Evolutionary conservation across 2,797 vertebrate genomes (phyloP), one percentile per base, ranked within the genome.

Genomic region (Remorina albescens): DNA sequence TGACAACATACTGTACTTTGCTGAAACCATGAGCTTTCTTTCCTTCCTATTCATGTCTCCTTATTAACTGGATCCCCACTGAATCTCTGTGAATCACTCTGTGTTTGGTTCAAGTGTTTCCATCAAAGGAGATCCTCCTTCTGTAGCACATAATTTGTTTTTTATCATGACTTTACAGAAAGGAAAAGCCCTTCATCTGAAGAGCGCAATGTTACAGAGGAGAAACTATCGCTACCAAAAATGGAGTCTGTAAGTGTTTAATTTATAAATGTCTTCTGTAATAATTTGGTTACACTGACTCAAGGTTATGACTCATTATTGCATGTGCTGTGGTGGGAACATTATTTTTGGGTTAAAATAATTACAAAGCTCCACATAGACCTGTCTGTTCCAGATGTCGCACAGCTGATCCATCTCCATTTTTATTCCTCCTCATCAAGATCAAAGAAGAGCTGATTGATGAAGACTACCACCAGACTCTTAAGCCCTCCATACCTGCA

Each of bases 381-480:
- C 41, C 36, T 23, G 5, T 19, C 21, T 12, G 39, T 10, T 47
- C 3, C 32, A 28, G 47, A 47, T 30, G 15, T 56, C 21, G 39
- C 10, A 90, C 89, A 87, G 91, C 90, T 89, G 83, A 94, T 85
- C 84, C 73, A 60, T 89, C 7, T 59, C 23, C n/a, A n/a, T 71
- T 8, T 92, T 91, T 82, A n/a, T 89, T 91, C 44, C 65, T 92
- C 58, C 75, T 92, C 67, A 80, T 96, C 86, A 93, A 96, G 94
- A 96, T 98, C 82, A 99, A 99, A 92, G 95, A 98, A 82, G 97
- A 98, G 90, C 96, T 96, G 62, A 85, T 95, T 76, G 96, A 98
- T 87, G 96, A 97, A 78, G 96, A 94, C 78, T 97, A 96, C 93
- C 94, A 94, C 84, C 95, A 93, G 82, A 95, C 91, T 71, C 87